phyloP scores from a whole-genome alignment of 2,113 vertebrate genomes.

The Pseudolaguvia tuberculata region DNA sequence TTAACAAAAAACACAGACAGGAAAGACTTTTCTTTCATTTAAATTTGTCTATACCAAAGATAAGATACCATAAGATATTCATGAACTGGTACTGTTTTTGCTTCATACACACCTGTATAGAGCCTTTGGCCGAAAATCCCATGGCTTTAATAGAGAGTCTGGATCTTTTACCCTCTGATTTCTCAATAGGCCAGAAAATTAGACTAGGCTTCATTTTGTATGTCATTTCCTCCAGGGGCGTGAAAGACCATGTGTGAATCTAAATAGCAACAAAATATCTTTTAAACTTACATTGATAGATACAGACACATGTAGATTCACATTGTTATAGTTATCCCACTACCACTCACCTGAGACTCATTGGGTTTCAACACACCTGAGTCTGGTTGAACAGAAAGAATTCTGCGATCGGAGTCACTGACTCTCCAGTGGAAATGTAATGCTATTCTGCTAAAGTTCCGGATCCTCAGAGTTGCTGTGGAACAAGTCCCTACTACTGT shows the following conservation, averaged over 20 bases:
- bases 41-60: too few relatives aligned
- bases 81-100: not conserved
- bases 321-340: not conserved
- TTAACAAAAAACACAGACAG: not conserved
- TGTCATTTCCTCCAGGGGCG: slow-evolving; percentile 69
- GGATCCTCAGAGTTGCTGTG: slow-evolving; percentile 67
- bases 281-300: not conserved
- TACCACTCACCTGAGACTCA: slow-evolving; percentile 72
- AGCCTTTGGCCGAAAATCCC: slow-evolving; percentile 68
- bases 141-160: slow-evolving; percentile 68
- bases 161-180: slow-evolving; percentile 52
- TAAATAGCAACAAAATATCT: slow-evolving; percentile 52
- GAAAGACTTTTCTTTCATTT: not conserved
- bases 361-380: slow-evolving; percentile 77
- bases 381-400: slow-evolving; percentile 74
- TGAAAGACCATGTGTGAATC: slow-evolving; percentile 83
- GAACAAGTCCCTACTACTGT: slow-evolving; percentile 71
- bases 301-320: not conserved
- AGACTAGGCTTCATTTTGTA: slow-evolving; percentile 72
- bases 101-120: slow-evolving; percentile 64
- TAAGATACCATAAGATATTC: not conserved
- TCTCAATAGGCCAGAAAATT: slow-evolving; percentile 66
- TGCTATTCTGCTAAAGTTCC: slow-evolving; percentile 75
- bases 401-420: slow-evolving; percentile 56
- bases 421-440: slow-evolving; percentile 83